phyloP scores from a whole-genome alignment of 2,113 vertebrate species.

The Siniperca knerii region DNA sequence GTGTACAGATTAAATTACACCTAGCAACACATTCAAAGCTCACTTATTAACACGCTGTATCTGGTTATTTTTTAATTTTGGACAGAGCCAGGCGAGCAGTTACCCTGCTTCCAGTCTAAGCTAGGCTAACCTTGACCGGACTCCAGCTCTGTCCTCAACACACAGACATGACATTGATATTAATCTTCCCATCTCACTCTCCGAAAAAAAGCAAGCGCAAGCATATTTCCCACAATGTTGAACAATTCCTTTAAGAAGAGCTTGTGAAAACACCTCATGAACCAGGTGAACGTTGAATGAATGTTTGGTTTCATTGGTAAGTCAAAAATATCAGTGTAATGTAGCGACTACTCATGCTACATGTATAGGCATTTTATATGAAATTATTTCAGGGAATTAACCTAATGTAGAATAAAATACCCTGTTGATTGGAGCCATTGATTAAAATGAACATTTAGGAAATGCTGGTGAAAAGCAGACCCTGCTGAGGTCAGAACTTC shows the following conservation, averaged over 20 bases:
- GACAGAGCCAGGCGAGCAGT: neutral
- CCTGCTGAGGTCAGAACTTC: slow-evolving; percentile 12
- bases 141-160: neutral
- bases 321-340: neutral
- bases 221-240: neutral
- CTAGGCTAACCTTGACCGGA: neutral
- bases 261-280: neutral
- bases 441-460: neutral
- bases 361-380: neutral
- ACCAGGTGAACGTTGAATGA: neutral
- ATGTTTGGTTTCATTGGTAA: neutral
- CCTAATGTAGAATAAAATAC: neutral
- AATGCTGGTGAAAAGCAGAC: slow-evolving; percentile 4
- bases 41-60: no score
- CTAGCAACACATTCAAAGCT: no score
- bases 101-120: neutral
- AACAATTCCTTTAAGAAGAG: neutral
- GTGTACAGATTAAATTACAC: neutral
- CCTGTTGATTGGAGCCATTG: neutral
- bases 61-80: neutral
- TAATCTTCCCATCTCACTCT: neutral
- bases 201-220: neutral
- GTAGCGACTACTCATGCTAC: neutral
- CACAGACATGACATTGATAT: neutral
- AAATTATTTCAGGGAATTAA: neutral